Evolutionary conservation across 1,140 invertebrate species (phyloP).

Genomic region (Helicoverpa armigera): DNA sequence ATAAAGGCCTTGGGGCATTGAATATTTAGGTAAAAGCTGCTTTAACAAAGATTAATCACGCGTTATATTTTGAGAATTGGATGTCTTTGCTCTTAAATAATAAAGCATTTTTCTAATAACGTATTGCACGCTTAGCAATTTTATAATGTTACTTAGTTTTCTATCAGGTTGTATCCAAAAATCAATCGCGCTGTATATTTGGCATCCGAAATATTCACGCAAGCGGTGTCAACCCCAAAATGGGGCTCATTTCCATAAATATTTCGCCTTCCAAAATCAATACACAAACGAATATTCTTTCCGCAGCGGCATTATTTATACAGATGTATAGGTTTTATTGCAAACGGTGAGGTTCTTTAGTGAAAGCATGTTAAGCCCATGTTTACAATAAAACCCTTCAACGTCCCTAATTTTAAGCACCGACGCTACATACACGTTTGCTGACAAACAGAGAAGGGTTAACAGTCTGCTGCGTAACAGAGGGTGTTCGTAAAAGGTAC

Average conservation of each 20-base stretch:
- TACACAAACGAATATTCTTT: conserved; percentile 17
- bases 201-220: conserved; percentile 34
- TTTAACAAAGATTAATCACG: no score
- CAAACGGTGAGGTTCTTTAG: conserved; percentile 5
- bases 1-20: conserved; percentile 16
- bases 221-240: conserved; percentile 13
- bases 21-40: conserved; percentile 18
- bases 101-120: no score
- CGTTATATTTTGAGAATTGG: no score
- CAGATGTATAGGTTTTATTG: background rate
- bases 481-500: conserved; percentile 70
- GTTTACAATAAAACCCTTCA: conserved; percentile 61
- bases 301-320: background rate
- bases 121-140: no score
- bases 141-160: no score
- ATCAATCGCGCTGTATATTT: conserved; percentile 9
- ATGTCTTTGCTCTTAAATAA: no score
- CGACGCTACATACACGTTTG: conserved; percentile 56
- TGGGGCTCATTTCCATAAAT: conserved; percentile 20
- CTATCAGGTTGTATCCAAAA: background rate
- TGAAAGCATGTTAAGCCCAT: conserved; percentile 43
- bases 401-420: conserved; percentile 58
- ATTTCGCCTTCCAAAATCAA: conserved; percentile 30
- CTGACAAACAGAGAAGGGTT: conserved; percentile 79
- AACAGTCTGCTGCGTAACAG: conserved; percentile 79